These are phyloP conservation scores for Myrmecophaga tridactyla DNA, from an alignment of 2,113 vertebrate genomes.

Conservation along the genomic window DNA sequence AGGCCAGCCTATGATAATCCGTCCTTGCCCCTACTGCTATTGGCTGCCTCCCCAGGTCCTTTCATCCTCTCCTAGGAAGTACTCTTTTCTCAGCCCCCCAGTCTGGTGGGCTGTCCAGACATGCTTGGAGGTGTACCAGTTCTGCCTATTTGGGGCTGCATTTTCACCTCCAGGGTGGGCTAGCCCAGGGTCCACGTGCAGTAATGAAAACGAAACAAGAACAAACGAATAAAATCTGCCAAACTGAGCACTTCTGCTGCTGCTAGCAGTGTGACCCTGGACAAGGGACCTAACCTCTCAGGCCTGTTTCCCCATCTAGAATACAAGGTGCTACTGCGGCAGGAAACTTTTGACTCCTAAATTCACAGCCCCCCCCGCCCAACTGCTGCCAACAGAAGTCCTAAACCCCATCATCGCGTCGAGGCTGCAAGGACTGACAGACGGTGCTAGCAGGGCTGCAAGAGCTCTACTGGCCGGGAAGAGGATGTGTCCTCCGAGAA, in stretches of 20 bases:
- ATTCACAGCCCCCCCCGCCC: background rate
- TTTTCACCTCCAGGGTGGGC: background rate
- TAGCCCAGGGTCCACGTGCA: background rate
- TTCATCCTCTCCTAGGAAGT: constrained; percentile 45
- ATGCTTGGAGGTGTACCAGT: background rate
- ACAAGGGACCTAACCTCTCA: background rate
- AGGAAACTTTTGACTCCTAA: constrained; percentile 1
- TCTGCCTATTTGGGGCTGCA: background rate
- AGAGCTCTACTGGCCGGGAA: rapidly evolving
- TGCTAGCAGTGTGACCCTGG: background rate
- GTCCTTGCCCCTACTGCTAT: constrained; percentile 24
- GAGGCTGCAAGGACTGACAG: rapidly evolving
- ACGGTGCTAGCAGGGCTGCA: rapidly evolving
- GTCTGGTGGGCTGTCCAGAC: background rate
- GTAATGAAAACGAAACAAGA: background rate
- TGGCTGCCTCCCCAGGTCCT: constrained; percentile 3
- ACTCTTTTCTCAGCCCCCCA: background rate
- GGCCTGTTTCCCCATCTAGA: constrained; percentile 17
- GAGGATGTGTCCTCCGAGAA: background rate
- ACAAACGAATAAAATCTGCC: background rate
- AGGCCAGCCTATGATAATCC: constrained; percentile 3
- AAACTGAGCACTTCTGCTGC: background rate
- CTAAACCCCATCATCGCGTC: background rate
- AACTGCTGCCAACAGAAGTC: background rate
- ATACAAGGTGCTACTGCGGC: background rate